Conservation (phyloP, 92 coral and sea anemone species). For the Phenganax stokvisi region DNA sequence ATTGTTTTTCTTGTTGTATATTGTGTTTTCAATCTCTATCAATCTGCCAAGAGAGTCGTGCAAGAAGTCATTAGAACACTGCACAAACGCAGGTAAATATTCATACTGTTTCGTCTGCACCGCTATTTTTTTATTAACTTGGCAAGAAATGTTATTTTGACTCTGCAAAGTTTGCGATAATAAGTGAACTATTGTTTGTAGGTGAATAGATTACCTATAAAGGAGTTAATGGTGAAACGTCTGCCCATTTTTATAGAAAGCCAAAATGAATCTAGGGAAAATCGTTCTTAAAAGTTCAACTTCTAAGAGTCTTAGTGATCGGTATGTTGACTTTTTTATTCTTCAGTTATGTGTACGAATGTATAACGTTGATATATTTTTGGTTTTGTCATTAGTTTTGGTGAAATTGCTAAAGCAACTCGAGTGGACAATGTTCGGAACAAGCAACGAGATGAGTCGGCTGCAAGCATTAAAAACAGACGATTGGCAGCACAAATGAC, state of each 20-base stretch:
- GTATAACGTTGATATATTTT: neutral
- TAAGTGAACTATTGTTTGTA: neutral
- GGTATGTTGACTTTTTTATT: slow-evolving; percentile 60
- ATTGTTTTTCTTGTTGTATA: neutral
- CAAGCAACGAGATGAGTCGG: slow-evolving; percentile 63
- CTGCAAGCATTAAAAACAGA: slow-evolving; percentile 82
- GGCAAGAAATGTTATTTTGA: neutral
- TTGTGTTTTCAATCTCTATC: slow-evolving; percentile 19
- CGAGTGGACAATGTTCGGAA: slow-evolving; percentile 47
- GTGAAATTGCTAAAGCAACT: slow-evolving; percentile 67
- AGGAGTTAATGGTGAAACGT: neutral
- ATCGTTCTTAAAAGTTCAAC: slow-evolving; percentile 93
- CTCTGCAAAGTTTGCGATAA: neutral
- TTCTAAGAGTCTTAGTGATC: slow-evolving; percentile 92
- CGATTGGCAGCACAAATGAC: slow-evolving; percentile 99
- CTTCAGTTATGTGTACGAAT: neutral
- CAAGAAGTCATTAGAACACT: neutral
- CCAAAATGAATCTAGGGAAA: slow-evolving; percentile 62
- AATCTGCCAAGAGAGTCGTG: neutral
- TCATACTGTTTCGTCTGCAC: neutral
- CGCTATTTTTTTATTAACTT: neutral
- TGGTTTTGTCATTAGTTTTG: slow-evolving; percentile 85
- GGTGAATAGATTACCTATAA: slow-evolving; percentile 6
- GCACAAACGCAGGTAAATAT: slow-evolving; percentile 12
- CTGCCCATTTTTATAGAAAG: neutral